Evolutionary conservation across 1,140 invertebrate genomes (phyloP).

Genomic region (Megalopta genalis): DNA sequence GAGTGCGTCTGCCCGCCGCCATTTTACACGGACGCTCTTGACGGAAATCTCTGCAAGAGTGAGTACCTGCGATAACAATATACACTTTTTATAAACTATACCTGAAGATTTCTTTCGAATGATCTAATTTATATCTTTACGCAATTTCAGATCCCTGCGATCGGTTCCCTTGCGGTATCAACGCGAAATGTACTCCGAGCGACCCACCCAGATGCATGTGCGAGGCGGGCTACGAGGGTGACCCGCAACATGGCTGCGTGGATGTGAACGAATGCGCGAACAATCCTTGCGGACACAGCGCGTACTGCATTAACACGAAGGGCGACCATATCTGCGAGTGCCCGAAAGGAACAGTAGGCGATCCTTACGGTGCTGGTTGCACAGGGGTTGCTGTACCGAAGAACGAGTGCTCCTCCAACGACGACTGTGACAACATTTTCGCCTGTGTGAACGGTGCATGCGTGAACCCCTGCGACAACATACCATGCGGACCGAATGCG

Average conservation of each 20-base stretch:
- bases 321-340: conserved; percentile 92
- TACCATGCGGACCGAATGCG: conserved; percentile 91
- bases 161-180: conserved; percentile 93
- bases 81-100: not conserved
- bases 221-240: conserved; percentile 89
- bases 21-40: conserved; percentile 89
- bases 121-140: too few relatives aligned
- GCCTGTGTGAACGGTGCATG: conserved; percentile 89
- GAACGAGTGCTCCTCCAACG: conserved; percentile 85
- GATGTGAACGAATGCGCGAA: conserved; percentile 91
- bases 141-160: conserved; percentile 85
- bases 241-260: conserved; percentile 89
- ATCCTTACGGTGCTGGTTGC: conserved; percentile 91
- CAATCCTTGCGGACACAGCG: conserved; percentile 90
- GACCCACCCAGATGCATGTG: conserved; percentile 94
- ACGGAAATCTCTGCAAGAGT: conserved; percentile 92
- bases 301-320: conserved; percentile 92
- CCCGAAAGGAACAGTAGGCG: conserved; percentile 88
- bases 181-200: conserved; percentile 93
- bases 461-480: conserved; percentile 88
- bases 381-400: conserved; percentile 79
- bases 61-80: conserved; percentile 33
- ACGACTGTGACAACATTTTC: conserved; percentile 89
- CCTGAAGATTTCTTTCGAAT: not conserved
- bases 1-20: conserved; percentile 94